Percentiles rank a stretch among this genome's conserved stretches.
Evolutionary conservation across 2,888 invertebrate genomes (phyloP).

Genomic region (Meloe dianella): DNA sequence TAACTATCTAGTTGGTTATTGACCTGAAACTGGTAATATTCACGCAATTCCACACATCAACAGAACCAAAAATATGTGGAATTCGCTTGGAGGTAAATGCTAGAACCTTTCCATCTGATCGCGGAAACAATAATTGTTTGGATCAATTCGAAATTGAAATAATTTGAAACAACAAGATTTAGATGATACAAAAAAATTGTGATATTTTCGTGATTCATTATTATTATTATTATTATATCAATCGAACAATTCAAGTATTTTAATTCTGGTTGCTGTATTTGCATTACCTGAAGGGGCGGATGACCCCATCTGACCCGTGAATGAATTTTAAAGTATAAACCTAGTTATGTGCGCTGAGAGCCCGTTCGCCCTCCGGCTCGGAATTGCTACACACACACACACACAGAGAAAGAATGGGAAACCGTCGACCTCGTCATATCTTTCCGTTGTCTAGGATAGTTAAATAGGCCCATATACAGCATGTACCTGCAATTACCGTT

Average conservation of each 20-base stretch:
- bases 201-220: too few species aligned
- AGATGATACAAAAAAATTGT: too few species aligned
- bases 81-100: neutral
- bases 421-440: constrained; percentile 27
- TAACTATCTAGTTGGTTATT: neutral
- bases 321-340: constrained; percentile 37
- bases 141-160: neutral
- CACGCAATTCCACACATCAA: neutral
- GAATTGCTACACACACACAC: constrained; percentile 22
- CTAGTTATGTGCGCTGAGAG: constrained; percentile 31
- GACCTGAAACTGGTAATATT: constrained; percentile 5
- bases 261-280: constrained; percentile 29
- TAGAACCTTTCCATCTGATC: neutral
- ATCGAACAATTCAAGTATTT: constrained; percentile 9
- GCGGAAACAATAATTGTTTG: neutral
- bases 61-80: neutral
- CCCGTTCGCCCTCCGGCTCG: constrained; percentile 29
- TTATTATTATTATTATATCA: constrained; percentile 11
- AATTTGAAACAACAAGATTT: neutral
- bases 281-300: constrained; percentile 33
- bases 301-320: constrained; percentile 36
- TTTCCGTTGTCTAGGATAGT: constrained; percentile 28
- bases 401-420: neutral
- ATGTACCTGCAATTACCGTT: constrained; percentile 42
- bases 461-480: constrained; percentile 38